Base-by-base conservation (phyloP, 1,140 invertebrate genomes). In the Eumaeus atala region DNA sequence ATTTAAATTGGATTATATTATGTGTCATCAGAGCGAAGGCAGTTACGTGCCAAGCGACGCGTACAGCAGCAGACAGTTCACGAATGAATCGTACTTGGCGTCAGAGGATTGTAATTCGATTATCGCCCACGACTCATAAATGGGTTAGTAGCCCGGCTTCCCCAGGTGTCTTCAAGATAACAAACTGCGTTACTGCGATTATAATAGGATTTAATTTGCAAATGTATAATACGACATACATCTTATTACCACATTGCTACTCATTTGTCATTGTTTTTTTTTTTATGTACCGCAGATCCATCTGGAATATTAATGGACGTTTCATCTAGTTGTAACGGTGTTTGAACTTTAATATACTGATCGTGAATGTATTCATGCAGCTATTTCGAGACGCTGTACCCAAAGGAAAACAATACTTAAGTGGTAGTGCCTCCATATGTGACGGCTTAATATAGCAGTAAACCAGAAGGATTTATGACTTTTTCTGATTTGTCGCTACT, bases 141-240 rank as follows among this genome's bases (percentile, higher is more conserved):
- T 80, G 74, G 77, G 79, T 83, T 83, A 83, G 69, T 74, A 72
- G 74, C 79, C 71, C 64, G 77, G 70, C 72, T 71, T 73, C 71
- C 63, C 65, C 61, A 16, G 12, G 51, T 28, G n/a, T 14, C n/a
- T 33, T 16, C 42, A 9, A 42, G 18, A 34, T 11, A 34, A 17
- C 9, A n/a, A 34, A 21, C 36, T 10, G 10, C 35, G 7, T 33
- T 55, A 55, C 37, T 11, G 2, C 14, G 0, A 33, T 35, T 37
- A 1, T 1, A 16, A 38, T 49, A 10, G 28, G 36, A 18, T 40
- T 48, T 33, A 56, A 21, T 18, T 44, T 44, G 7, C 40, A 44
- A 44, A 44, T 9, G 40, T 28, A 4, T 44, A 44, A 44, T 14
- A 44, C 40, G 40, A 44, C 17, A 14, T 44, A 44, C 14, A 40